Evolutionary conservation across 2,113 vertebrate species (phyloP).

Genomic region (Puffinus mauretanicus): DNA sequence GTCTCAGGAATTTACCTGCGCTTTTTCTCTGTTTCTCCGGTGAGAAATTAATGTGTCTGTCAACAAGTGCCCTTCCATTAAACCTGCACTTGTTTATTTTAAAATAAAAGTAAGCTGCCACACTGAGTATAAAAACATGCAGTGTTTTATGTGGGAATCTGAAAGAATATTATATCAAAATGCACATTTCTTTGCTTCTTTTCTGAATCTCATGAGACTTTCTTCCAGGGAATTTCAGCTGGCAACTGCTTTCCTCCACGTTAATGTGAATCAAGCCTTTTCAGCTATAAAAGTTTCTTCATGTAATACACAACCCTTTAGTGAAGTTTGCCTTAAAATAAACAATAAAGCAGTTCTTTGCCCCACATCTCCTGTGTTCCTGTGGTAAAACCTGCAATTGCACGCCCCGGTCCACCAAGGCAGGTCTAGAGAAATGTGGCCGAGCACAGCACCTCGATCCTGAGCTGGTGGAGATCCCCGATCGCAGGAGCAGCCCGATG

Average conservation of each 20-base stretch:
- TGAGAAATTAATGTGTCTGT: conserved; percentile 45
- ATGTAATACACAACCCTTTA: neutral
- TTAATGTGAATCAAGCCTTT: conserved; percentile 47
- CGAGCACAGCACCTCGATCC: neutral
- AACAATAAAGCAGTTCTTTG: neutral
- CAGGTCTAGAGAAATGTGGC: neutral
- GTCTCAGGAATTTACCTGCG: neutral
- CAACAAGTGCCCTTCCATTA: conserved; percentile 57
- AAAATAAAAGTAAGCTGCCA: conserved; percentile 49
- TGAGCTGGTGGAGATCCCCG: neutral
- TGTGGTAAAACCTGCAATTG: neutral
- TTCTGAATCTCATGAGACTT: conserved; percentile 56
- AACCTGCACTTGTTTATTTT: conserved; percentile 51
- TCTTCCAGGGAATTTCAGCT: conserved; percentile 51
- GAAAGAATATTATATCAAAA: conserved; percentile 69
- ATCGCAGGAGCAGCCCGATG: accelerated
- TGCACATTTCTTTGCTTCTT: conserved; percentile 64
- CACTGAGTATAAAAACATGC: conserved; percentile 12
- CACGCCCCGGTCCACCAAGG: neutral
- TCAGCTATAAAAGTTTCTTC: neutral
- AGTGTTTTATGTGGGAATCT: conserved; percentile 18
- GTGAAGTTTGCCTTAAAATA: neutral
- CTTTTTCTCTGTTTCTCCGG: neutral
- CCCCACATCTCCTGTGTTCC: neutral
- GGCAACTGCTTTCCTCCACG: conserved; percentile 11